Conservation (phyloP, 37 sponge, comb jelly and placozoan genomes). For the Bolinopsis microptera region DNA sequence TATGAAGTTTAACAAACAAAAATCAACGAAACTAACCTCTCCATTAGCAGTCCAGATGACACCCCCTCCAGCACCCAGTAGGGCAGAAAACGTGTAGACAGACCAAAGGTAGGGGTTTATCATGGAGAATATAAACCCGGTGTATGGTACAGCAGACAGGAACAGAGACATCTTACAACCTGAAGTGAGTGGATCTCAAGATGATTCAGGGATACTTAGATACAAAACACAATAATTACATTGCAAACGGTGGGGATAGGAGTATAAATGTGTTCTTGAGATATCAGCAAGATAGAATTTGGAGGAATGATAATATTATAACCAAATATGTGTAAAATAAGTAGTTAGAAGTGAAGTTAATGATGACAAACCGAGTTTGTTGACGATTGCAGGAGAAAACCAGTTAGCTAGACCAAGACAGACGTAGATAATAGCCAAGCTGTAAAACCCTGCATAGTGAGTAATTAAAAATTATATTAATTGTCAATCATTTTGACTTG, state of each 20-base stretch:
- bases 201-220: too few relatives aligned
- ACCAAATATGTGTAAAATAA: background rate
- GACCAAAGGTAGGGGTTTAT: conserved; percentile 1
- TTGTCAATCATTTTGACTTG: background rate
- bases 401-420: conserved; percentile 16
- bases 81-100: conserved; percentile 9
- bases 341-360: background rate
- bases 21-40: background rate
- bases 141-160: conserved; percentile 3
- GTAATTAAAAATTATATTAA: background rate
- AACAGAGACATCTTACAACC: background rate
- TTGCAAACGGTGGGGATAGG: too few relatives aligned
- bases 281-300: too few relatives aligned
- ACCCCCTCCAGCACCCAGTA: conserved; percentile 13
- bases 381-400: conserved; percentile 44
- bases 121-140: conserved; percentile 23
- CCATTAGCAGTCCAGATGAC: conserved; percentile 57
- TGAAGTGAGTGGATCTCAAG: too few relatives aligned
- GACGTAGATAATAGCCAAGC: conserved; percentile 6
- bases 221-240: too few relatives aligned
- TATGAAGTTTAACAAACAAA: too few relatives aligned
- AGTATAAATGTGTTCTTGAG: too few relatives aligned
- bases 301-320: too few relatives aligned
- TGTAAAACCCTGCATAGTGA: background rate
- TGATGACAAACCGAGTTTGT: background rate